Percentiles rank a stretch among this genome's conserved stretches.
These are phyloP conservation scores for Cecropterus lyciades DNA, from an alignment of 1,140 invertebrate genomes.

Conservation along the genomic window DNA sequence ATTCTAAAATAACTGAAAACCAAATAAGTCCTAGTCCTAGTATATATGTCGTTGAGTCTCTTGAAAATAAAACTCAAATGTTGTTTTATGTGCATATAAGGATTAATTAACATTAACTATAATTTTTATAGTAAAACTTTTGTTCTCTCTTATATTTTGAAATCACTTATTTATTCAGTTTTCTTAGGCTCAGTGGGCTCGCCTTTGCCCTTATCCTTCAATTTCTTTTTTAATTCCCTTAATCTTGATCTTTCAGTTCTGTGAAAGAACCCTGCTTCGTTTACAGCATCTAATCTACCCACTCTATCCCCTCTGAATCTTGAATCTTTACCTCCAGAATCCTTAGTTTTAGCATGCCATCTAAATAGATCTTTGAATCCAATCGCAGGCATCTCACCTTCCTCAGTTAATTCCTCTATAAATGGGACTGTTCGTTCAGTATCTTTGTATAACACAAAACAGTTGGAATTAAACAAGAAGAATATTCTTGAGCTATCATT, in stretches of 20 bases:
- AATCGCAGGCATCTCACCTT: neutral
- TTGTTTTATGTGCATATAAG: too few species aligned
- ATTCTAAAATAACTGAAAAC: too few species aligned
- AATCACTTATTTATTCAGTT: slow-evolving; percentile 3
- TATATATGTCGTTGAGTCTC: too few species aligned
- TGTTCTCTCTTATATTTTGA: neutral
- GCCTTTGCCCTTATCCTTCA: slow-evolving; percentile 44
- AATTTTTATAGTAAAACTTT: neutral
- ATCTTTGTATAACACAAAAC: slow-evolving; percentile 10
- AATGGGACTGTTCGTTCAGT: slow-evolving; percentile 4
- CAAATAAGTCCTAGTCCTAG: too few species aligned
- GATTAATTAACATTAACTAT: slow-evolving; percentile 1
- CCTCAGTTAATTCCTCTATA: neutral
- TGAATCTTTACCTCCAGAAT: slow-evolving; percentile 4
- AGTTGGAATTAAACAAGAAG: slow-evolving; percentile 1
- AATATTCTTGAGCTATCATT: slow-evolving; percentile 3
- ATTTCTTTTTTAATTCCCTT: slow-evolving; percentile 17
- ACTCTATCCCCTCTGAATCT: neutral
- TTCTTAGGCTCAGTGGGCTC: slow-evolving; percentile 17
- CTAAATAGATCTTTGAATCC: slow-evolving; percentile 2
- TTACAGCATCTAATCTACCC: slow-evolving; percentile 14
- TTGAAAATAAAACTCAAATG: too few species aligned
- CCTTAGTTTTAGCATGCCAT: slow-evolving; percentile 22
- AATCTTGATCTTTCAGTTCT: slow-evolving; percentile 14
- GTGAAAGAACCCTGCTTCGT: slow-evolving; percentile 21